Base-by-base conservation (phyloP, 2,797 vertebrate species). In the Neosalanx taihuensis region DNA sequence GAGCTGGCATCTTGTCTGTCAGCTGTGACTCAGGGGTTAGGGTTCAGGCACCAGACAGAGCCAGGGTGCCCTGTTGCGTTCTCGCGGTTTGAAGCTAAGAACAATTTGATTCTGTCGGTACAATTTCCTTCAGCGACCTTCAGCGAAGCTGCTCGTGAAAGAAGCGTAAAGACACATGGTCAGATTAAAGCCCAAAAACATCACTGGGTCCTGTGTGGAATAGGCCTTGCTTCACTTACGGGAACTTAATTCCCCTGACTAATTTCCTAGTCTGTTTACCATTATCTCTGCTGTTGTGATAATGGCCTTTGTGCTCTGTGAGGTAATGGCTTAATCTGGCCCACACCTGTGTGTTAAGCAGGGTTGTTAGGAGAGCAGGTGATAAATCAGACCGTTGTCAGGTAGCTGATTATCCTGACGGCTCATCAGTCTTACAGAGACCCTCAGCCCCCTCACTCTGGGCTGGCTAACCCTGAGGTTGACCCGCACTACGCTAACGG, bases 321-420 rank as follows among this genome's bases (percentile, higher is more conserved):
- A 92, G 87, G 92, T 93, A 93, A 94, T 95, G 94, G 92, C 90
- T 92, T 90, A 90, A 94, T 94, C 92, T 92, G 88, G 88, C 89
- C 91, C 72, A 93, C 93, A 93, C 88, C 93, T 91, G 90, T 87
- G 89, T 91, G 92, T 92, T 90, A 88, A 89, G 87, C 90, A 90
- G 91, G 78, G 87, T 91, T 83, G 89, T 91, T 91, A 90, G 89
- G 72, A 46, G 79, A 86, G 79, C 83, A 79, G 76, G 74, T 81
- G 83, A 95, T 96, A 93, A 95, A 95, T 95, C 94, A 94, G 89
- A 5, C 62, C 89, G 78, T 87, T 90, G 88, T 85, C 90, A 87
- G 92, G 91, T 93, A 90, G 91, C 91, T 93, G 90, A 94, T 93
- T 93, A 90, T 85, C 89, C 89, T 82, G 91, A 92, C 90, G 89